A percentile compares a stretch with the other conserved stretches of the same genome.
Conservation (phyloP, 2,113 vertebrate genomes). For the Nymphicus hollandicus region DNA sequence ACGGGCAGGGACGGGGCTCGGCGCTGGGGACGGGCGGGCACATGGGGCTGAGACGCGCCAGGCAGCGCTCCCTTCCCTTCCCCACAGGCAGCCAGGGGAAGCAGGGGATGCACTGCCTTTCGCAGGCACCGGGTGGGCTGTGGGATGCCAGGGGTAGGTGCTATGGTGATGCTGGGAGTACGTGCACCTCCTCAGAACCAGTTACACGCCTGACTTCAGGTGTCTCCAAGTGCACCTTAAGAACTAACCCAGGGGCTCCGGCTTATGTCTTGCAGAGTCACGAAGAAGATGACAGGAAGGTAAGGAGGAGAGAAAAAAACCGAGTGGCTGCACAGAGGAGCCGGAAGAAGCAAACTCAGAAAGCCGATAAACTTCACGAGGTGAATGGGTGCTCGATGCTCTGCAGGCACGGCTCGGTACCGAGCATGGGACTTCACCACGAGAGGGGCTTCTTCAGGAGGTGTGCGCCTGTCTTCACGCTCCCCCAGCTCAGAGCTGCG, state of each 20-base stretch:
- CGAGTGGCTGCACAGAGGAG: conserved; percentile 91
- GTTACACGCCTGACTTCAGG: background rate
- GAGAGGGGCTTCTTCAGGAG: background rate
- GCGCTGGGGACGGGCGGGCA: background rate
- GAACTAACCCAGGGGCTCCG: background rate
- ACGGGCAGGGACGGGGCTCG: background rate
- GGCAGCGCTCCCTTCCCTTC: background rate
- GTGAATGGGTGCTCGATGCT: conserved; percentile 62
- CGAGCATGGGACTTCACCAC: fast-evolving
- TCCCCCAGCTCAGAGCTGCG: background rate
- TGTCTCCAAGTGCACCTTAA: background rate
- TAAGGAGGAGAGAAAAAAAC: conserved; percentile 90
- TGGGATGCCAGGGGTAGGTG: background rate
- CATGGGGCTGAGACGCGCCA: background rate
- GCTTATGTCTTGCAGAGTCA: conserved; percentile 71
- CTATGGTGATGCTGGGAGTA: background rate
- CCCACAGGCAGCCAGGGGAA: no score
- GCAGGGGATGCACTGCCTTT: background rate
- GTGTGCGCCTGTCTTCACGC: background rate
- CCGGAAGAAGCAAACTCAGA: conserved; percentile 90
- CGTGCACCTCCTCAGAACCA: background rate
- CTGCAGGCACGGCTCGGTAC: background rate
- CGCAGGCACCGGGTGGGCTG: background rate
- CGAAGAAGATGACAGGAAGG: conserved; percentile 80
- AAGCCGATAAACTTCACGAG: conserved; percentile 91